Evolutionary conservation across 2,797 vertebrate species (phyloP), one percentile per base, ranked within the genome.

Genomic region (Brachyrhaphis roseni): DNA sequence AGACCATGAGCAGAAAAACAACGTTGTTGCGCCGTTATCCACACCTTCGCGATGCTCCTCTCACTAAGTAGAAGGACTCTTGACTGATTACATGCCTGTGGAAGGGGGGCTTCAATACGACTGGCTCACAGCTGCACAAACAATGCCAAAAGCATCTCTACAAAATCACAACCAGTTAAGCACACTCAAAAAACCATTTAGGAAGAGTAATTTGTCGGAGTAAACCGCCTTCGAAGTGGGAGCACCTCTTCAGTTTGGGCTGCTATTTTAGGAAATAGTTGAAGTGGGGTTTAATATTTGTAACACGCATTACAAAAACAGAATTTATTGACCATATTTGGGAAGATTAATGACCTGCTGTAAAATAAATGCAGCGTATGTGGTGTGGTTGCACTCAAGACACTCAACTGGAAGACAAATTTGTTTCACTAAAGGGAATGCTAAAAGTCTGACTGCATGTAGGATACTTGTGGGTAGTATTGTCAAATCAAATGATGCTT

Each of bases 11-110:
- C 41, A 71, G 68, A 71, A 71, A 71, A 71, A 71, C 68, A 71
- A n/a, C 68, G n/a, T 45, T 45, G 41, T 71, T 45, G 68, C 26
- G 5, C 68, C 3, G 41, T 71, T 71, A 45, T 71, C 13, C 68
- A 71, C 68, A 71, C 68, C 41, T 71, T 71, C 5, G 13, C 6
- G 6, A 28, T 71, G 41, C 68, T 16, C 41, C 68, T 16, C 68
- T 71, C 34, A 66, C 64, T 39, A 68, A 66, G 64, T 66, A 28
- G 68, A 71, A 71, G 41, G 68, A 45, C 68, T 71, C 68, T 43
- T 70, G 12, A 71, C 68, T n/a, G 26, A 43, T 43, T 41, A 43
- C 36, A 66, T 70, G 39, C 20, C 20, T 8, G 66, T n/a, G 26
- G 26, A 45, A 71, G 41, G 41, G 6, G 45, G 13, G 41, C 41